A percentile compares a stretch with the other conserved stretches of the same genome.
phyloP scores from a whole-genome alignment of 2,113 vertebrate genomes.

The Serilophus lunatus region DNA sequence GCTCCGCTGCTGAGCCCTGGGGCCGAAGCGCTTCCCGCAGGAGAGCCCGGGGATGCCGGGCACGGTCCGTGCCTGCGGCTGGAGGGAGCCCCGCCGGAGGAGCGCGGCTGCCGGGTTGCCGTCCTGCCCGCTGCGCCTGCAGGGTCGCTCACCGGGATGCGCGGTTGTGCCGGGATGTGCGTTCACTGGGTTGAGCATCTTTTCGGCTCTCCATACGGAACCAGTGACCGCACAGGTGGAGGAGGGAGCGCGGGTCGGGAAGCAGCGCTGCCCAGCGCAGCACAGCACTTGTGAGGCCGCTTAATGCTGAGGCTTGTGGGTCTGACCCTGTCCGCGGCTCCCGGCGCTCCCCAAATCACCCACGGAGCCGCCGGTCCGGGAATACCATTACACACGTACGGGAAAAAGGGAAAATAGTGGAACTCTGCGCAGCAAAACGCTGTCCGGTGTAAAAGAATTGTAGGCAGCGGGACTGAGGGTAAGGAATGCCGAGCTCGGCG shows the following conservation, averaged over 20 bases:
- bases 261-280: background rate
- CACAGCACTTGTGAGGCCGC: too few species aligned
- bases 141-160: background rate
- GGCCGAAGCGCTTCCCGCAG: background rate
- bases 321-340: too few species aligned
- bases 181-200: background rate
- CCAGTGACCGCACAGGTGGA: background rate
- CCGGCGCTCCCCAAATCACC: background rate
- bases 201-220: background rate
- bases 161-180: fast-evolving
- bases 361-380: background rate
- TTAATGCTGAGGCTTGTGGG: fast-evolving
- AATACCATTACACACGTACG: fast-evolving
- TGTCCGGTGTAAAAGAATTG: fast-evolving
- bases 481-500: fast-evolving
- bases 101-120: background rate
- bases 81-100: background rate
- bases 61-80: background rate
- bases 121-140: background rate
- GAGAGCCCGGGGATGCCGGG: background rate
- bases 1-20: background rate
- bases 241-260: too few species aligned
- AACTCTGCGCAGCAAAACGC: too few species aligned
- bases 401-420: background rate
- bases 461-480: too few species aligned